Evolutionary conservation across 2,797 vertebrate species (phyloP), one percentile per base, ranked within the genome.

Genomic region (Tragopan temminckii): DNA sequence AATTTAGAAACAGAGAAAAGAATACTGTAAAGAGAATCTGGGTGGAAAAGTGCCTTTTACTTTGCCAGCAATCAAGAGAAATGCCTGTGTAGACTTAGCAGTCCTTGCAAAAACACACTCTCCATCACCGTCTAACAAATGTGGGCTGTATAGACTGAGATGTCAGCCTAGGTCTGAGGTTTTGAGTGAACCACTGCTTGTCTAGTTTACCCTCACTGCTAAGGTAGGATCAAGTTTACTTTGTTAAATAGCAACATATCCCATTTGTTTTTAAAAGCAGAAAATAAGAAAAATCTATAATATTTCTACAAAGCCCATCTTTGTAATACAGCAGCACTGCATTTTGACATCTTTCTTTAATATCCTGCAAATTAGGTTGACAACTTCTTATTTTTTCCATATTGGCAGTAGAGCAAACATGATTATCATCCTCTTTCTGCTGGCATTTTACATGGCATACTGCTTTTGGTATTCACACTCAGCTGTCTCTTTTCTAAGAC

Each of bases 311-410:
- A 45, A 21, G 4, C 38, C 35, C 18, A 6, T 31, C 27, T 89
- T 21, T 71, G 11, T 58, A 33, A 77, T 85, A 82, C 46, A 77
- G 11, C 8, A 64, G 25, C 29, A 42, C 19, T 80, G 16, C 24
- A 31, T 78, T 83, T 91, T 83, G 42, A 85, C 16, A 33, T 50
- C 53, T 91, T 62, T 80, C 6, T 13, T 64, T 76, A 76, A 48
- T 53, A 90, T 50, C 17, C 53, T 85, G 45, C 45, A 69, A 62
- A 45, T 75, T 75, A 75, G 15, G 9, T 88, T 85, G 70, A 75
- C 9, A 92, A 33, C 3, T 67, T 25, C 43, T 77, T 89, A 35
- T 23, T 82, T 92, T 72, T 76, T 71, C 74, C 72, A 61, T 7
- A 75, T 68, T 80, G 31, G 42, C 53, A 71, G 25, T 61, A 64